Conservation (phyloP, 1,140 invertebrate species). For the Agraylea sexmaculata region DNA sequence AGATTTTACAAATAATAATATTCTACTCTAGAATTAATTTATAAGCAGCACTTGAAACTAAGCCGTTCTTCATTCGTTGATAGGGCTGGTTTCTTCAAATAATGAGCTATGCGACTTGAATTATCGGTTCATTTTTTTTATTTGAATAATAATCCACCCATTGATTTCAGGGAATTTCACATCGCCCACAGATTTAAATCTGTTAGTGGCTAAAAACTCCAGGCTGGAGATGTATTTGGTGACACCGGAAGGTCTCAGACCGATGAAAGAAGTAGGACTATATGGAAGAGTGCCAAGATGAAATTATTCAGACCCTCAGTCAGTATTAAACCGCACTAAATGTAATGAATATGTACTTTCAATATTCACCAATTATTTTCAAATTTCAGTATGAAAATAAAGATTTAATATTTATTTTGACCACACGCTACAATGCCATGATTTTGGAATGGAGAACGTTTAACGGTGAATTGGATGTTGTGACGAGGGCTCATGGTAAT, state of each 20-base stretch:
- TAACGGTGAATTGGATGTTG: constrained; percentile 75
- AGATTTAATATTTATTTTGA: constrained; percentile 90
- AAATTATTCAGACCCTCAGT: constrained; percentile 87
- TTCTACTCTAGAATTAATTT: too few species aligned
- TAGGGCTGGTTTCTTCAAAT: too few species aligned
- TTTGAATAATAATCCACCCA: too few species aligned
- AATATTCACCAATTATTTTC: background rate
- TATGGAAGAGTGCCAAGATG: constrained; percentile 90
- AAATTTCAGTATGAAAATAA: constrained; percentile 75
- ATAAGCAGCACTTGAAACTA: too few species aligned
- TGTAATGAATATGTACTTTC: constrained; percentile 8
- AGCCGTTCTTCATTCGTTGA: too few species aligned
- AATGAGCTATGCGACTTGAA: too few species aligned
- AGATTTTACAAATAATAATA: too few species aligned
- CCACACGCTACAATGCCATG: constrained; percentile 91
- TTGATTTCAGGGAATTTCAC: constrained; percentile 91
- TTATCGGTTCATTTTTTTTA: too few species aligned
- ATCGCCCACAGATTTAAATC: constrained; percentile 83
- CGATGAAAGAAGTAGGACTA: constrained; percentile 90
- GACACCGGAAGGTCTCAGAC: constrained; percentile 88
- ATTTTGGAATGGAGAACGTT: constrained; percentile 75
- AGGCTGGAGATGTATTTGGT: constrained; percentile 93
- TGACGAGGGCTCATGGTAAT: constrained; percentile 94
- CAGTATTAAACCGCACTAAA: constrained; percentile 28
- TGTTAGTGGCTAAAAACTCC: constrained; percentile 92